Evolutionary conservation across 2,888 invertebrate genomes (phyloP).

Genomic region (Lasius platythorax): DNA sequence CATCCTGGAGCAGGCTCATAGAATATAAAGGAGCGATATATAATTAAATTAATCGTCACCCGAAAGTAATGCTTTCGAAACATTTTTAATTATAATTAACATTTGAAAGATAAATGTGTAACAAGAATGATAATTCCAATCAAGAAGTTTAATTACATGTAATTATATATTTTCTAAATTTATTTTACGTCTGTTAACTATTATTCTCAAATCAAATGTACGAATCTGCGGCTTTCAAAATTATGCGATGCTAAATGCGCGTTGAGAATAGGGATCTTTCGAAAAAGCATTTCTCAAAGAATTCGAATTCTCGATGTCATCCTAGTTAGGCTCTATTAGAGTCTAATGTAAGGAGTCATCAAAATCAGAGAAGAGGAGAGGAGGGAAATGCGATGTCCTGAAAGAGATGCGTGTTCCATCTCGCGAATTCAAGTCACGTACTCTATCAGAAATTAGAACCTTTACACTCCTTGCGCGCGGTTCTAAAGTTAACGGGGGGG

Average conservation of each 20-base stretch:
- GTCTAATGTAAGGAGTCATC: constrained; percentile 44
- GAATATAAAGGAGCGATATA: no score
- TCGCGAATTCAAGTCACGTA: constrained; percentile 83
- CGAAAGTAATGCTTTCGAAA: no score
- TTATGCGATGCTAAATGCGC: not conserved
- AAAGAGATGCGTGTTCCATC: constrained; percentile 63
- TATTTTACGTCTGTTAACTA: not conserved
- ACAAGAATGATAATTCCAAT: not conserved
- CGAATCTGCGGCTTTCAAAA: not conserved
- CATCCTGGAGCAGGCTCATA: not conserved
- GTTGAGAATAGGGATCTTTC: constrained; percentile 5
- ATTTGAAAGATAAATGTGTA: not conserved
- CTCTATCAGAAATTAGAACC: constrained; percentile 85
- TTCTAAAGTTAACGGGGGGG: constrained; percentile 70
- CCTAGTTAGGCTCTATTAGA: constrained; percentile 1
- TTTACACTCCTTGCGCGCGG: constrained; percentile 43
- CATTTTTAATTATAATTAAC: not conserved
- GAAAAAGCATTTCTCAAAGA: constrained; percentile 13
- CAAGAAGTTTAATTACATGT: not conserved
- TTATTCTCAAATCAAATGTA: not conserved
- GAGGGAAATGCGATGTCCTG: constrained; percentile 9
- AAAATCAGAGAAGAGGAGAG: not conserved
- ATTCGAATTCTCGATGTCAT: constrained; percentile 31
- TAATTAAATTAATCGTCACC: no score
- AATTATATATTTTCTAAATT: not conserved